These are phyloP conservation scores for Leptoclinus maculatus DNA, from an alignment of 2,797 vertebrate species.

Conservation along the genomic window DNA sequence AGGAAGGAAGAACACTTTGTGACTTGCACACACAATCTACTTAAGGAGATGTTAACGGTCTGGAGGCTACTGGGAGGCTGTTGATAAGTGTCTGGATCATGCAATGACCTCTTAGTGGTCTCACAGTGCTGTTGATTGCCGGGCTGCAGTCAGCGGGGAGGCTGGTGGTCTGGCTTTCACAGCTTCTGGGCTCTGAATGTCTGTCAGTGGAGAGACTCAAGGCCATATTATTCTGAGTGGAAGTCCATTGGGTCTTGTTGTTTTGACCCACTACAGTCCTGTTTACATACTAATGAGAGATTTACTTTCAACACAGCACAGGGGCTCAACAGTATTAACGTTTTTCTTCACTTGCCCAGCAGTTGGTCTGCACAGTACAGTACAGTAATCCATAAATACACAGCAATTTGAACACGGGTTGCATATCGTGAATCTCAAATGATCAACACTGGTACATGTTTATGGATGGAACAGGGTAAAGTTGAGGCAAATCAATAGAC, in stretches of 20 bases:
- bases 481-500: constrained; percentile 66
- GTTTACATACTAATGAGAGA: constrained; percentile 83
- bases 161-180: constrained; percentile 64
- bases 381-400: constrained; percentile 61
- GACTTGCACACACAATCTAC: constrained; percentile 74
- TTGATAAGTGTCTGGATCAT: constrained; percentile 78
- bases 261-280: constrained; percentile 69
- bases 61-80: constrained; percentile 68
- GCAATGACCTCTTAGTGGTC: constrained; percentile 73
- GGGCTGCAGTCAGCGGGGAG: constrained; percentile 70
- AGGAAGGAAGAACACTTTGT: constrained; percentile 64
- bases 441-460: constrained; percentile 50
- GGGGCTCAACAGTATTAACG: constrained; percentile 43
- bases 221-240: constrained; percentile 75
- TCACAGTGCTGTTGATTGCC: constrained; percentile 72
- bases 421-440: constrained; percentile 55
- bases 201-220: constrained; percentile 75
- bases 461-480: constrained; percentile 65
- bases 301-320: constrained; percentile 52
- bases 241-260: constrained; percentile 76
- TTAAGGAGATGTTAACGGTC: constrained; percentile 77
- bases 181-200: constrained; percentile 63
- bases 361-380: constrained; percentile 19
- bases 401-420: constrained; percentile 35
- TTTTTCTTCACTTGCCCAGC: constrained; percentile 39